phyloP scores from a whole-genome alignment of 2,888 invertebrate species.

The Luperina nickerlii region DNA sequence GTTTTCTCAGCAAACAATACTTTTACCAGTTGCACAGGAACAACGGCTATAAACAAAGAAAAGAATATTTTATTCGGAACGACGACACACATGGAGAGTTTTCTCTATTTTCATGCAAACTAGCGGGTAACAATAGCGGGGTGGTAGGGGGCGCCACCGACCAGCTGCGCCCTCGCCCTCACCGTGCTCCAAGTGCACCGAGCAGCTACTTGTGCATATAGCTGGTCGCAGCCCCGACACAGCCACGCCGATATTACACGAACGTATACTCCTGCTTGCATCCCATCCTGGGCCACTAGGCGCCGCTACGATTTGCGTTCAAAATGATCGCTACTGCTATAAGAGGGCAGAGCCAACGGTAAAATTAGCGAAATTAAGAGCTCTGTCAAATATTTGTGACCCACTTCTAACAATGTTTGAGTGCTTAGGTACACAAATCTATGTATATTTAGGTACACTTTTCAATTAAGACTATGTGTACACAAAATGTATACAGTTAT shows the following conservation, averaged over 20 bases:
- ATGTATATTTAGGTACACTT: slow-evolving; percentile 53
- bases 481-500: slow-evolving; percentile 37
- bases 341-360: slow-evolving; percentile 62
- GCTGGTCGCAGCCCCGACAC: slow-evolving; percentile 18
- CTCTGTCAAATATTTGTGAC: slow-evolving; percentile 65
- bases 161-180: slow-evolving; percentile 79
- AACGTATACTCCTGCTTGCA: slow-evolving; percentile 11
- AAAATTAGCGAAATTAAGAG: slow-evolving; percentile 64
- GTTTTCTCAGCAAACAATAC: slow-evolving; percentile 81
- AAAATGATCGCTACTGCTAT: slow-evolving; percentile 2
- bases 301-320: background rate
- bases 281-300: background rate
- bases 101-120: slow-evolving; percentile 88
- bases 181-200: slow-evolving; percentile 80
- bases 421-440: slow-evolving; percentile 45
- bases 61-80: slow-evolving; percentile 87
- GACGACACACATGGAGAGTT: slow-evolving; percentile 86
- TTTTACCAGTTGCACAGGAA: slow-evolving; percentile 83
- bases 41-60: slow-evolving; percentile 83
- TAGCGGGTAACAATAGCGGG: slow-evolving; percentile 84
- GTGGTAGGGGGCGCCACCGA: slow-evolving; percentile 72
- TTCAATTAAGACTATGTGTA: slow-evolving; percentile 58
- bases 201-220: slow-evolving; percentile 47
- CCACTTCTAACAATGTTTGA: slow-evolving; percentile 61
- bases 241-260: slow-evolving; percentile 13